Evolutionary conservation across 2,888 invertebrate species (phyloP).

Genomic region (Drosophila algonquin): DNA sequence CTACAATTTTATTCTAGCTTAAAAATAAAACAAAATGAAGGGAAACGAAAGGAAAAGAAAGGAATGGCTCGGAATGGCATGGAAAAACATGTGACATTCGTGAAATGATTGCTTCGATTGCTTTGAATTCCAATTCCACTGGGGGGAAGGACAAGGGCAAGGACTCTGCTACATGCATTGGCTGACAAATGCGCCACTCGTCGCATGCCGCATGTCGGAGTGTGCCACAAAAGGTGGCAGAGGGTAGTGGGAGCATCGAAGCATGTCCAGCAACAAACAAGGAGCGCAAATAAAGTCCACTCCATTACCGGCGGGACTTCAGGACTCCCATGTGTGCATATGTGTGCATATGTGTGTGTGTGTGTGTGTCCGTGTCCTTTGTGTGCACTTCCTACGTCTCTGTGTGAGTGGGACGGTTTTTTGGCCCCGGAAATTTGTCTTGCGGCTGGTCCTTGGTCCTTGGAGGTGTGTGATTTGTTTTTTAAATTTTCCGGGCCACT

Average conservation of each 20-base stretch:
- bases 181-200: conserved; percentile 61
- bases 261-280: conserved; percentile 35
- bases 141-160: no score
- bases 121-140: conserved; percentile 12
- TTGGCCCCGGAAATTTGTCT: conserved; percentile 61
- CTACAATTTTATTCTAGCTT: neutral
- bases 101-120: conserved; percentile 14
- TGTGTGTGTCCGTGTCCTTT: conserved; percentile 26
- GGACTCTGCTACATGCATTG: conserved; percentile 3
- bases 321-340: conserved; percentile 9
- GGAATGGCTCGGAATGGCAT: conserved; percentile 19
- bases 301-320: conserved; percentile 75
- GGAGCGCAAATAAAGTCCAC: conserved; percentile 79
- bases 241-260: conserved; percentile 3
- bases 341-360: no score
- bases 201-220: conserved; percentile 36
- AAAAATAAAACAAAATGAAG: neutral
- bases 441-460: conserved; percentile 39
- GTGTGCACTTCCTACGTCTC: conserved; percentile 60
- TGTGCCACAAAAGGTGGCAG: conserved; percentile 55
- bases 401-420: conserved; percentile 41
- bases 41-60: neutral
- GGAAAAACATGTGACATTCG: conserved; percentile 21
- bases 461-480: conserved; percentile 78
- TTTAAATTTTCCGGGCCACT: conserved; percentile 66